A percentile compares a stretch with the other conserved stretches of the same genome.
phyloP scores from a whole-genome alignment of 2,797 vertebrate genomes.

The Tapirus indicus region DNA sequence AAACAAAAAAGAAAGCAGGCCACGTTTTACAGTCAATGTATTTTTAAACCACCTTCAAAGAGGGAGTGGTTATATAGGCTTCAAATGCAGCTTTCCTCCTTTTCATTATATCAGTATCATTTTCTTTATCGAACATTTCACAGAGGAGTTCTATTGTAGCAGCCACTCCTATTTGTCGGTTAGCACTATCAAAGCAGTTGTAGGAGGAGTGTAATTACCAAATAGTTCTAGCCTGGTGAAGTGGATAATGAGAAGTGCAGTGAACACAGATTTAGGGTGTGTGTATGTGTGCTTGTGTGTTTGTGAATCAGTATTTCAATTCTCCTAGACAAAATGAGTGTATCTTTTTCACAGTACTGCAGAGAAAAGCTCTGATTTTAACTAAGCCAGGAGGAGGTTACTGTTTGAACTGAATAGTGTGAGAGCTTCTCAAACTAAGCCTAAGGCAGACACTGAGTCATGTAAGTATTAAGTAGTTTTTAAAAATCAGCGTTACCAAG shows the following conservation, averaged over 20 bases:
- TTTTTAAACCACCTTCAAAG: conserved; percentile 68
- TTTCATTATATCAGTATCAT: conserved; percentile 53
- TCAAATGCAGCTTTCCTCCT: conserved; percentile 41
- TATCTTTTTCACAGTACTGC: not conserved
- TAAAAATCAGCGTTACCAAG: not conserved
- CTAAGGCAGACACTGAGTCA: not conserved
- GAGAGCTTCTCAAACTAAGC: not conserved
- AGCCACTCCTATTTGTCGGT: conserved; percentile 50
- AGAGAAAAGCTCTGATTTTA: not conserved
- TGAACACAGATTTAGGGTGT: conserved; percentile 62
- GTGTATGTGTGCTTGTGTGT: not conserved
- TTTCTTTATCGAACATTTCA: conserved; percentile 63
- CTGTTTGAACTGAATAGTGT: not conserved
- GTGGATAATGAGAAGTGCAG: conserved; percentile 85
- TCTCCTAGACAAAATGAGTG: conserved; percentile 1
- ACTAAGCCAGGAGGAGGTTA: not conserved
- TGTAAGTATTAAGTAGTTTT: not conserved
- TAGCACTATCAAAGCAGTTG: conserved; percentile 65
- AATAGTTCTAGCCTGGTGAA: conserved; percentile 85
- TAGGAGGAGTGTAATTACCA: conserved; percentile 82
- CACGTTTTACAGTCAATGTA: conserved; percentile 17
- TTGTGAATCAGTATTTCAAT: not conserved
- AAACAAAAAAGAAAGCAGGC: conserved; percentile 6
- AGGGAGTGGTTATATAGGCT: conserved; percentile 23
- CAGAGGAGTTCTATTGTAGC: conserved; percentile 42